A percentile compares a stretch with the other conserved stretches of the same genome.
phyloP scores from a whole-genome alignment of 2,797 vertebrate species.

The Myotis myotis region DNA sequence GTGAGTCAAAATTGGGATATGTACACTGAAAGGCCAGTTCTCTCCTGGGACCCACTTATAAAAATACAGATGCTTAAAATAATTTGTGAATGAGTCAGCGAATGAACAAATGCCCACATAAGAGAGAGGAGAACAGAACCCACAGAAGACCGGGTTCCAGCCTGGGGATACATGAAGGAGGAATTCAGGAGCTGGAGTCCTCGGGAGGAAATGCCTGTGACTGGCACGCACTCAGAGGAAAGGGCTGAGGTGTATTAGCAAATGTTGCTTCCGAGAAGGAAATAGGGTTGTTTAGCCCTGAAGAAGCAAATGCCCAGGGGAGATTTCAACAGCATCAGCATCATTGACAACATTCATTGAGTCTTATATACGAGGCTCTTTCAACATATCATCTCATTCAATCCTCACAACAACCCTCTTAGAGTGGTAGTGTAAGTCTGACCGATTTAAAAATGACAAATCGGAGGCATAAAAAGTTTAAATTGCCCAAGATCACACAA shows the following conservation, averaged over 20 bases:
- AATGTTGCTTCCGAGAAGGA: not conserved
- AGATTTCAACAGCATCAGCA: not conserved
- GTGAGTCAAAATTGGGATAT: not conserved
- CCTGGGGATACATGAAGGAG: not conserved
- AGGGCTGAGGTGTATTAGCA: not conserved
- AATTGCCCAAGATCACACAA: not conserved
- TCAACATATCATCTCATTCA: not conserved
- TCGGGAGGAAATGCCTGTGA: not conserved
- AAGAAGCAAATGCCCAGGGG: not conserved
- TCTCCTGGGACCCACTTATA: not conserved
- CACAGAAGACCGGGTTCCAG: not conserved
- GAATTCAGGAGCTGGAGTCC: not conserved
- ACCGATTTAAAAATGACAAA: not conserved
- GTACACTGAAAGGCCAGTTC: not conserved
- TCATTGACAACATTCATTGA: not conserved
- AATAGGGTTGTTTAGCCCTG: not conserved
- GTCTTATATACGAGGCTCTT: not conserved
- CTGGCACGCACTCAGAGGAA: not conserved
- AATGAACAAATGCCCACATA: not conserved
- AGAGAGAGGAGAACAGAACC: not conserved
- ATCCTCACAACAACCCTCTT: not conserved
- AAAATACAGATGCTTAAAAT: not conserved
- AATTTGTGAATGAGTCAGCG: not conserved
- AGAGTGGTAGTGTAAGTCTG: not conserved
- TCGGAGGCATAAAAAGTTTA: not conserved